Base-by-base conservation (phyloP, 2,113 vertebrate species). In the Mandrillus leucophaeus region DNA sequence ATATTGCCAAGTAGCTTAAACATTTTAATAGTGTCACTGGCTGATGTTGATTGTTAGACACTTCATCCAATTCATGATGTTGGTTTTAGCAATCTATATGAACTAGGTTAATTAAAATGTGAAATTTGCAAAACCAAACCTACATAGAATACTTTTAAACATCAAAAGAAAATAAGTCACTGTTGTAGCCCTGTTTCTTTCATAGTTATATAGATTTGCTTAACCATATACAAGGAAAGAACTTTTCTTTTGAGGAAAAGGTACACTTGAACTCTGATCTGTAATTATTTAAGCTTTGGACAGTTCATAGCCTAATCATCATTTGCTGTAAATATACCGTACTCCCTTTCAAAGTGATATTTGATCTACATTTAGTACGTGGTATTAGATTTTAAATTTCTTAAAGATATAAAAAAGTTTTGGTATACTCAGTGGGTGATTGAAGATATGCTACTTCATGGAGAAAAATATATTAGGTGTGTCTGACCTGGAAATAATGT, bases 271-370 rank as follows among this genome's bases (percentile, higher is more conserved):
- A 14, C 30, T 23, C 14, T n/a, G 2, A 76, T 64, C 57, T 87
- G 8, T 91, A 93, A 55, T 91, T 88, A 68, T 20, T 95, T 93
- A 76, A 66, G 27, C 32, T 93, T 93, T 82, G 57, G 14, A 27
- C 27, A 76, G 20, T 73, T 85, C 3, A 14, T 14, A 86, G 30
- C 13, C 45, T 50, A 40, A 20, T 64, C 27, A 32, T 57, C 3
- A 13, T 91, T 91, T 97, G 9, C 50, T 93, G 30, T 90, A 27
- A 59, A 78, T 83, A 50, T 30, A 84, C 1, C 23, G 7, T 70
- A 45, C 2, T 96, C 10, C 11, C 22, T 73, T 25, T 17, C 80
- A 75, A 91, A 79, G 14, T 87, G 32, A 50, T 70, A 89, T n/a
- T 82, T 93, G 57, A 55, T n/a, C 3, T 78, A 20, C 45, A 38